phyloP scores from a whole-genome alignment of 2,113 vertebrate species.

The Amphilophus citrinellus region DNA sequence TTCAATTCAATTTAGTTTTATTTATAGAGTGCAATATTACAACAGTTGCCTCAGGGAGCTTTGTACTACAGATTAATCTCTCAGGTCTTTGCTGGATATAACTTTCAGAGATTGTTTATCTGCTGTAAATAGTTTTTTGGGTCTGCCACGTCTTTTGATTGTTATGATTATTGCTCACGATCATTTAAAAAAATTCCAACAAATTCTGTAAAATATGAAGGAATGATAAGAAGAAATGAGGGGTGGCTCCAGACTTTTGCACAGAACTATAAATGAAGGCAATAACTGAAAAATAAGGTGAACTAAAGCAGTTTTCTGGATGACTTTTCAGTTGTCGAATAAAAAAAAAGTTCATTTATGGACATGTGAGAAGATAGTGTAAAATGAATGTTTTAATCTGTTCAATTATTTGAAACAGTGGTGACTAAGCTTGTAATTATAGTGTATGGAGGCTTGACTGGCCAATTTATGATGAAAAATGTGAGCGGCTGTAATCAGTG shows the following conservation, averaged over 20 bases:
- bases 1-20: too few relatives aligned
- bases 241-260: conserved; percentile 1
- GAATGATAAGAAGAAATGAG: neutral
- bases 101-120: neutral
- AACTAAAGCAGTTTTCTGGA: neutral
- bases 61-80: too few relatives aligned
- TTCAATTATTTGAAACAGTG: conserved; percentile 6
- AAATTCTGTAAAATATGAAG: too few relatives aligned
- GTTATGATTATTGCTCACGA: neutral
- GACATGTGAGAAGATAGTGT: neutral
- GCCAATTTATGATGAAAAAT: conserved; percentile 34
- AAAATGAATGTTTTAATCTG: conserved; percentile 18
- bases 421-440: conserved; percentile 35
- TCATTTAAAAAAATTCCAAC: too few relatives aligned
- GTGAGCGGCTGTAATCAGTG: conserved; percentile 19
- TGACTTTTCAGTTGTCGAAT: neutral
- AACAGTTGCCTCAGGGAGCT: too few relatives aligned
- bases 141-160: neutral
- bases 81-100: neutral
- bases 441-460: conserved; percentile 3
- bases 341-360: neutral
- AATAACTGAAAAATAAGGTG: neutral
- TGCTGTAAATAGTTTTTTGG: neutral
- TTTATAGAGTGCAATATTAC: too few relatives aligned
- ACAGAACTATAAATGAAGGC: neutral